phyloP scores from a whole-genome alignment of 2,888 invertebrate species.

The Cactoblastis cactorum region DNA sequence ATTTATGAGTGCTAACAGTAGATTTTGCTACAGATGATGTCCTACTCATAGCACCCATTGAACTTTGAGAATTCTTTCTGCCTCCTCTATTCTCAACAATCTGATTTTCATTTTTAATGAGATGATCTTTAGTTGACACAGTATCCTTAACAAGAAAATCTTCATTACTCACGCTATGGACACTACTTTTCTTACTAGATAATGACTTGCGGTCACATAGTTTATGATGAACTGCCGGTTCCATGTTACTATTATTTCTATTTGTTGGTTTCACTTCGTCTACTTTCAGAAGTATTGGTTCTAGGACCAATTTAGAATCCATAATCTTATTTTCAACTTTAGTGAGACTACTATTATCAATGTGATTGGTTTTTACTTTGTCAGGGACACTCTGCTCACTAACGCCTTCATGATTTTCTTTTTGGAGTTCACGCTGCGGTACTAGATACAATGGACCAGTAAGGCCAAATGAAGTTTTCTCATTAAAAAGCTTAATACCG shows the following conservation, averaged over 20 bases:
- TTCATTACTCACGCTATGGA: slow-evolving; percentile 54
- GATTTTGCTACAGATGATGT: slow-evolving; percentile 73
- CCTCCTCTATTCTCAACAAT: slow-evolving; percentile 41
- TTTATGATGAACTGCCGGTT: slow-evolving; percentile 80
- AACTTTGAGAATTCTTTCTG: slow-evolving; percentile 66
- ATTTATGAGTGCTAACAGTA: slow-evolving; percentile 72
- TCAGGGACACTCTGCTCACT: slow-evolving; percentile 26
- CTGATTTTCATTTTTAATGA: slow-evolving; percentile 41
- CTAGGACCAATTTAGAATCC: slow-evolving; percentile 35
- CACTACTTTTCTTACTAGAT: slow-evolving; percentile 67
- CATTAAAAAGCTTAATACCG: slow-evolving; percentile 52
- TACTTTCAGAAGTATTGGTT: slow-evolving; percentile 31
- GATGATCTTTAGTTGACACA: slow-evolving; percentile 42
- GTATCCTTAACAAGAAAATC: slow-evolving; percentile 54
- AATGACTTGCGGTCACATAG: slow-evolving; percentile 77
- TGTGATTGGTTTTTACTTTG: slow-evolving; percentile 34
- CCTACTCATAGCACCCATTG: slow-evolving; percentile 68
- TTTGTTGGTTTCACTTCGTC: slow-evolving; percentile 46
- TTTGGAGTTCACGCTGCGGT: slow-evolving; percentile 43
- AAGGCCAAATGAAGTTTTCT: slow-evolving; percentile 43
- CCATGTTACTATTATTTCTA: slow-evolving; percentile 52
- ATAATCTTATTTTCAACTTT: slow-evolving; percentile 38
- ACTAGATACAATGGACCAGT: slow-evolving; percentile 53
- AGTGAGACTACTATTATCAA: slow-evolving; percentile 35
- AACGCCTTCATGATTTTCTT: slow-evolving; percentile 26